phyloP scores from a whole-genome alignment of 2,888 invertebrate species.

The Podabrus alpinus region DNA sequence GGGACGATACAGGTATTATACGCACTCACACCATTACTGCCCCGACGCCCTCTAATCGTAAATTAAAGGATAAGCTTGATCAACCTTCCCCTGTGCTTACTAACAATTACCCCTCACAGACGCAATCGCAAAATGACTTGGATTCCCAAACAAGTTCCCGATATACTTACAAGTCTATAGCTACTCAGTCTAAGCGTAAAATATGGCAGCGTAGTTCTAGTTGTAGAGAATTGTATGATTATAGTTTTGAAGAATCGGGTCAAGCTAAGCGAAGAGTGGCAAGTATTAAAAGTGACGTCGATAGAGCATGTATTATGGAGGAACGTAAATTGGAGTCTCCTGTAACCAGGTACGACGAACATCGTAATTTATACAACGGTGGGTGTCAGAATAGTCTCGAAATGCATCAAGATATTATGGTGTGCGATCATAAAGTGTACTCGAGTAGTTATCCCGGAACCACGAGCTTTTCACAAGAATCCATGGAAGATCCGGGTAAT shows the following conservation, averaged over 20 bases:
- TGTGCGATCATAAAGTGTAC: constrained; percentile 74
- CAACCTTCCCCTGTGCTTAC: constrained; percentile 42
- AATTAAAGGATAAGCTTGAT: constrained; percentile 57
- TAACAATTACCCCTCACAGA: constrained; percentile 50
- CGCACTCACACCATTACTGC: constrained; percentile 55
- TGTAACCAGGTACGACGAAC: constrained; percentile 73
- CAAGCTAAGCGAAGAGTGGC: constrained; percentile 65
- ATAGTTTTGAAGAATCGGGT: constrained; percentile 73
- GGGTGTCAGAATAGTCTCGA: constrained; percentile 68
- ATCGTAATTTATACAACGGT: constrained; percentile 65
- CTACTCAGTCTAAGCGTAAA: constrained; percentile 56
- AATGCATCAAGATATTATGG: constrained; percentile 67
- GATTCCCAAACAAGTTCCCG: constrained; percentile 44
- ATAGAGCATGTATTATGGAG: constrained; percentile 43
- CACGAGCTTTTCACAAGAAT: constrained; percentile 66
- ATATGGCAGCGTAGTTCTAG: constrained; percentile 81
- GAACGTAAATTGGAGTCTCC: constrained; percentile 67
- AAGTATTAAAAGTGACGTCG: constrained; percentile 54
- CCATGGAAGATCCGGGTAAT: constrained; percentile 66
- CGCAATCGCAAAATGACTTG: constrained; percentile 55
- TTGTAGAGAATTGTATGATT: constrained; percentile 81
- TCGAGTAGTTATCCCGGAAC: constrained; percentile 87
- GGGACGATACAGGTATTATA: constrained; percentile 55
- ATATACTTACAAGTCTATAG: constrained; percentile 41
- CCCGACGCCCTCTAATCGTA: constrained; percentile 62